Evolutionary conservation across 1,140 invertebrate genomes (phyloP).

Genomic region (Drosophila saltans): DNA sequence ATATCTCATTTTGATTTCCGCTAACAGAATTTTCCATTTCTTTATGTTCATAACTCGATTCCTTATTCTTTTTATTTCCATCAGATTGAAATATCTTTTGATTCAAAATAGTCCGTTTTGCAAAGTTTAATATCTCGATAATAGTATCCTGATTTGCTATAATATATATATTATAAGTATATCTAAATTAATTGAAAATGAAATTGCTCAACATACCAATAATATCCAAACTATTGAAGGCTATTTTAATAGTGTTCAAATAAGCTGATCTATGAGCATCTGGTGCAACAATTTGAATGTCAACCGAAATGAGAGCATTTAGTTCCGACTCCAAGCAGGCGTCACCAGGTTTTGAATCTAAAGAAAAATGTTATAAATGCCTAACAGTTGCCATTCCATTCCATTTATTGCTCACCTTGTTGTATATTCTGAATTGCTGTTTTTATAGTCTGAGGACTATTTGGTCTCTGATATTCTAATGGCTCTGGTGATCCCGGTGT

Average conservation of each 20-base stretch:
- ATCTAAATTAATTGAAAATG: too few relatives aligned
- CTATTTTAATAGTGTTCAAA: constrained; percentile 91
- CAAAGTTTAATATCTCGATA: constrained; percentile 95
- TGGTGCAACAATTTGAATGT: constrained; percentile 88
- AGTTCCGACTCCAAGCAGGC: constrained; percentile 84
- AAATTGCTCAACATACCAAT: constrained; percentile 86
- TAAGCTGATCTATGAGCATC: constrained; percentile 84
- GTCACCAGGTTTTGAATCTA: constrained; percentile 40
- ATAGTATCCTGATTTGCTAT: constrained; percentile 97
- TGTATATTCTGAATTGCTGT: constrained; percentile 74
- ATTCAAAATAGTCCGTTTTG: constrained; percentile 88
- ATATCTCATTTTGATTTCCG: constrained; percentile 87
- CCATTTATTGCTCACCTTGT: constrained; percentile 50
- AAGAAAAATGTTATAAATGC: constrained; percentile 8
- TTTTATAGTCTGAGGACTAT: constrained; percentile 80
- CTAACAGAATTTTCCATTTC: constrained; percentile 30
- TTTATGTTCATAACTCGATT: constrained; percentile 13
- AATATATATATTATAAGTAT: constrained; percentile 42
- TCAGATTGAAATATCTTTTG: constrained; percentile 73
- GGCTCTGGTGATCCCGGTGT: constrained; percentile 89
- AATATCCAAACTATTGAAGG: constrained; percentile 97
- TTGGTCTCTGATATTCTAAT: constrained; percentile 76
- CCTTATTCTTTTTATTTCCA: constrained; percentile 38
- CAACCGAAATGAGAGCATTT: constrained; percentile 93
- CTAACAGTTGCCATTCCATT: background rate